Evolutionary conservation across 2,888 invertebrate genomes (phyloP).

Genomic region (Agriopis leucophaearia): DNA sequence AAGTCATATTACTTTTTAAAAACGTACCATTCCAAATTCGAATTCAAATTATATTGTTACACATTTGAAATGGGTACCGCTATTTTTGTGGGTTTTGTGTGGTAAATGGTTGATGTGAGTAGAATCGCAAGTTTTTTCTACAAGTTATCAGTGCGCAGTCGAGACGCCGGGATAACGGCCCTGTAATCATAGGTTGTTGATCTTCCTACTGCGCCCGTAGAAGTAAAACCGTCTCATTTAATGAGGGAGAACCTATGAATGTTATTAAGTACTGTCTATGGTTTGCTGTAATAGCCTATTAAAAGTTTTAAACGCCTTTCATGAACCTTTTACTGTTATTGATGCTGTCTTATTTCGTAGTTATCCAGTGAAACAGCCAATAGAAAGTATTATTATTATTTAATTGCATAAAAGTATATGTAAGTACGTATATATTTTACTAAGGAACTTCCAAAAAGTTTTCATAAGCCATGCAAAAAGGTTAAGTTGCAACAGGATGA

Average conservation of each 20-base stretch:
- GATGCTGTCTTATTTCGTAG: not conserved
- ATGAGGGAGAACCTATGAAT: slow-evolving; percentile 62
- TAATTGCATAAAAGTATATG: too few species aligned
- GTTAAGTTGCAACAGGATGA: not conserved
- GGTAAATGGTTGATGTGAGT: slow-evolving; percentile 24
- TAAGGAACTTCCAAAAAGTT: too few species aligned
- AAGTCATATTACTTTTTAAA: slow-evolving; percentile 47
- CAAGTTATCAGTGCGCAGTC: slow-evolving; percentile 72
- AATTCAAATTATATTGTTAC: slow-evolving; percentile 48
- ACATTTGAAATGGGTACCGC: slow-evolving; percentile 38
- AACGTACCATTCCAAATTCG: slow-evolving; percentile 48
- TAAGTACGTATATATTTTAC: too few species aligned
- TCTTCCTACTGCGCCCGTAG: slow-evolving; percentile 77
- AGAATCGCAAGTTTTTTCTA: slow-evolving; percentile 53
- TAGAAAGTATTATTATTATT: not conserved
- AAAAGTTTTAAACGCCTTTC: slow-evolving; percentile 7
- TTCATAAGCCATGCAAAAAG: not conserved
- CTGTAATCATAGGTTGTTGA: slow-evolving; percentile 86
- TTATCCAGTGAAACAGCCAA: not conserved
- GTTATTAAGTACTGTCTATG: slow-evolving; percentile 36
- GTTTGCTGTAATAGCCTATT: slow-evolving; percentile 12
- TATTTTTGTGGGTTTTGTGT: slow-evolving; percentile 39
- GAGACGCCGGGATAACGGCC: slow-evolving; percentile 83
- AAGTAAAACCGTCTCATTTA: slow-evolving; percentile 66
- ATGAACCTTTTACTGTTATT: slow-evolving; percentile 14